Conservation (phyloP, 2,888 invertebrate genomes). For the Gryllus longicercus region DNA sequence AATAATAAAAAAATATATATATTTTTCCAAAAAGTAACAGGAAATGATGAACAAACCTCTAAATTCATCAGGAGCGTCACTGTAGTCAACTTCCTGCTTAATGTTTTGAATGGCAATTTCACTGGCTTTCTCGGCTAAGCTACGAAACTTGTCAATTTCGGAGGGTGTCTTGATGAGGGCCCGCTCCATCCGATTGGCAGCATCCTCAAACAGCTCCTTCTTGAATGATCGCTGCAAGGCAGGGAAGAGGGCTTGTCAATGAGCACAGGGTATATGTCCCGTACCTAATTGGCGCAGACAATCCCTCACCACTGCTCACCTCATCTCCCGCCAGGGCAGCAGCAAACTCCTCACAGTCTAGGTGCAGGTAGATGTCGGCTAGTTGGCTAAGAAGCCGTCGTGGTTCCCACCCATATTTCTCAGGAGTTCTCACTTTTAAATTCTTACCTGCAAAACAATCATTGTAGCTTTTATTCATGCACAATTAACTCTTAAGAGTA, state of each 20-base stretch:
- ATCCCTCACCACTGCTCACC: conserved; percentile 52
- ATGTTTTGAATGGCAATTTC: conserved; percentile 71
- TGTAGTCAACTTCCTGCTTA: conserved; percentile 86
- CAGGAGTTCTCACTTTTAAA: conserved; percentile 76
- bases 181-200: conserved; percentile 75
- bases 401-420: conserved; percentile 97
- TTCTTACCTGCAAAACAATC: conserved; percentile 44
- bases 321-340: conserved; percentile 93
- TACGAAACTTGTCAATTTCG: conserved; percentile 81
- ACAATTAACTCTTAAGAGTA: no score
- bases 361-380: conserved; percentile 94
- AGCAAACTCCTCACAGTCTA: conserved; percentile 88
- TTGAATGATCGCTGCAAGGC: conserved; percentile 82
- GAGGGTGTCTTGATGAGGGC: conserved; percentile 77
- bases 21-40: conserved; percentile 18
- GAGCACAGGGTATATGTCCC: no score
- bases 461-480: no score
- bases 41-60: conserved; percentile 52
- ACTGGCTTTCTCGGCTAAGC: conserved; percentile 72
- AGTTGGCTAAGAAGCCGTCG: conserved; percentile 84
- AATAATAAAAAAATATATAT: no score
- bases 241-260: not conserved
- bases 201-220: conserved; percentile 88
- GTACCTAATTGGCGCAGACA: not conserved
- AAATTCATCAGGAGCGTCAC: conserved; percentile 95